Conservation (phyloP, 1,140 invertebrate species). For the Berghia stephanieae region DNA sequence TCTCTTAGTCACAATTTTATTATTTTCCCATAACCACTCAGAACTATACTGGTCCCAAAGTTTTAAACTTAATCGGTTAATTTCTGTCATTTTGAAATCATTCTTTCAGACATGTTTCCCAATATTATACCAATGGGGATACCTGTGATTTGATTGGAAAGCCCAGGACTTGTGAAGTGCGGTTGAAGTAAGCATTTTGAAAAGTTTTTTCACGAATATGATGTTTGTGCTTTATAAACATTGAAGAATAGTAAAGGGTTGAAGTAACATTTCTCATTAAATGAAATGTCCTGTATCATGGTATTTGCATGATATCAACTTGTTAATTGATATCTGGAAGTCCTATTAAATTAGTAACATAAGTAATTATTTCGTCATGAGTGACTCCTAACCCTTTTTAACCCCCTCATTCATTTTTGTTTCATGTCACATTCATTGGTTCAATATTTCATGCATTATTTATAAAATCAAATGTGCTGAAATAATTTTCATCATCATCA, state of each 20-base stretch:
- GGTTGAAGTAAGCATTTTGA: constrained; percentile 77
- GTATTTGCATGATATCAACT: not conserved
- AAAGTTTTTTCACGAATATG: not conserved
- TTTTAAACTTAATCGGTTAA: not conserved
- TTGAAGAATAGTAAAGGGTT: not conserved
- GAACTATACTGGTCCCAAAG: not conserved
- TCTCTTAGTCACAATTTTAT: not conserved
- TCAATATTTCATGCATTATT: too few relatives aligned
- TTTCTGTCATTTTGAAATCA: constrained; percentile 2
- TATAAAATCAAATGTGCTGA: too few relatives aligned
- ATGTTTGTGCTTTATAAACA: not conserved
- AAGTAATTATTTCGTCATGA: not conserved
- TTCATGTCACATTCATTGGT: too few relatives aligned
- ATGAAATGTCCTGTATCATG: too few relatives aligned
- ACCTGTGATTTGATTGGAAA: constrained; percentile 76
- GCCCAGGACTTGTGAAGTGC: constrained; percentile 62
- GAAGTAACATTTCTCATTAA: not conserved
- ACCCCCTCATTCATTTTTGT: too few relatives aligned
- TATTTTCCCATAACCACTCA: not conserved
- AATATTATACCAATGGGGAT: constrained; percentile 87
- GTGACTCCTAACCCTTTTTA: too few relatives aligned
- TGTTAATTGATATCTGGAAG: not conserved
- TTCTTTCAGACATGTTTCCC: constrained; percentile 74
- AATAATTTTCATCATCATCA: too few relatives aligned
- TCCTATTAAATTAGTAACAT: not conserved